Conservation (phyloP, 2,797 vertebrate genomes). For the Poeciliopsis paucimaculata region DNA sequence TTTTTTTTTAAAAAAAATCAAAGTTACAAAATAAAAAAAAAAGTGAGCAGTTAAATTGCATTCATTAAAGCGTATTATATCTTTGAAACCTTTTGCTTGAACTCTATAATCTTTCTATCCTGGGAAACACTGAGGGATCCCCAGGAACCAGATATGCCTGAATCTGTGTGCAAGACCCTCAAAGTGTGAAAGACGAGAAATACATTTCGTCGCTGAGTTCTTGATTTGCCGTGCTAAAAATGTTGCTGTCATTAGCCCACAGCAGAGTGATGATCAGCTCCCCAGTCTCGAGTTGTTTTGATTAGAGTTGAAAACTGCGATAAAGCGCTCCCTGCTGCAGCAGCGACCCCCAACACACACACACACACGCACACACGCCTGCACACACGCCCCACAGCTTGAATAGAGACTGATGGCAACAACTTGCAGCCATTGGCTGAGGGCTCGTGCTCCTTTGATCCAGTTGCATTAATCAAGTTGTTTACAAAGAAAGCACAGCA, state of each 20-base stretch:
- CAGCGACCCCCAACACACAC: conserved; percentile 15
- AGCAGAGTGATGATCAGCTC: conserved; percentile 38
- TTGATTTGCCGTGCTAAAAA: conserved; percentile 19
- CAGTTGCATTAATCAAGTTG: conserved; percentile 70
- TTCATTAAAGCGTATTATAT: background rate
- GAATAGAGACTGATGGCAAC: conserved; percentile 56
- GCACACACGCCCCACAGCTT: conserved; percentile 14
- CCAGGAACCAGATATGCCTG: conserved; percentile 3
- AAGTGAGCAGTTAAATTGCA: background rate
- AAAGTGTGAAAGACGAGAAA: conserved; percentile 13
- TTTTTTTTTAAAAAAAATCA: background rate
- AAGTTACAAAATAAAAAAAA: background rate
- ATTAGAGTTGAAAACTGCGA: conserved; percentile 39
- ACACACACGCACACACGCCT: conserved; percentile 15
- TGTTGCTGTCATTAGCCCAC: conserved; percentile 18
- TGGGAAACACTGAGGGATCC: background rate
- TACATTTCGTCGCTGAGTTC: conserved; percentile 11
- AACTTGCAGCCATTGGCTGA: conserved; percentile 50
- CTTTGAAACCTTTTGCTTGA: background rate
- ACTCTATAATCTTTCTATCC: background rate
- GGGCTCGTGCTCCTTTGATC: conserved; percentile 65
- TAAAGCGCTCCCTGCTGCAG: conserved; percentile 18
- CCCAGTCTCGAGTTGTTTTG: conserved; percentile 47
- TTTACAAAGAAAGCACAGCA: conserved; percentile 58
- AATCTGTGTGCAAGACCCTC: conserved; percentile 3